Evolutionary conservation across 2,888 invertebrate genomes (phyloP), one percentile per base, ranked within the genome.

Genomic region (Furcula furcula): DNA sequence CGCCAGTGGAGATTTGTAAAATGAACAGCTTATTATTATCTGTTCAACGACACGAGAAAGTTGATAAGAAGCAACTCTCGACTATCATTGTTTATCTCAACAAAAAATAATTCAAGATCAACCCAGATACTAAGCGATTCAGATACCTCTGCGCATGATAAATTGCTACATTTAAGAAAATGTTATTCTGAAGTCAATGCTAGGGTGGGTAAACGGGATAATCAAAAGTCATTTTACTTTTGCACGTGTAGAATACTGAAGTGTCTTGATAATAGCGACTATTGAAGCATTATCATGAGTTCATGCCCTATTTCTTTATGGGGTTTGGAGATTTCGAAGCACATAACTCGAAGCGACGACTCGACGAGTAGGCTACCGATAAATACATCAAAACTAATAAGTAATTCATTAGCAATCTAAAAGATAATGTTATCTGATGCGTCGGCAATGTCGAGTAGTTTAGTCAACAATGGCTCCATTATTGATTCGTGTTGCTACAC

Each of bases 41-140:
- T 40, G 42, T 43, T 34, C 31, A 43, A 46, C 53, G 41, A 51
- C 35, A 46, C 38, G 62, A 65, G 72, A 74, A 65, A 71, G 70
- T 58, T 53, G 40, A 50, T 52, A 38, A 43, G 48, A 38, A 43
- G 45, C 51, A 47, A 41, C 31, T 43, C 44, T 18, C 20, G 12
- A 29, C 26, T 14, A 31, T 12, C 11, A 12, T 23, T 23, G 23
- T 23, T 23, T 12, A 23, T 23, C n/a, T 25, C 7, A n/a, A 5
- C 7, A 7, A 20, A 39, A 20, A 25, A 16, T 6, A n/a, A n/a
- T 18, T 16, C 27, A 31, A 10, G 18, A 33, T 25, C 25, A 38
- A n/a, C 19, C 1, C 7, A n/a, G n/a, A n/a, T n/a, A n/a, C n/a
- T n/a, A n/a, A n/a, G n/a, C n/a, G n/a, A n/a, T n/a, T n/a, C n/a